Evolutionary conservation across 2,888 invertebrate genomes (phyloP), one percentile per base, ranked within the genome.

Genomic region (Blastobasis lacticolella): DNA sequence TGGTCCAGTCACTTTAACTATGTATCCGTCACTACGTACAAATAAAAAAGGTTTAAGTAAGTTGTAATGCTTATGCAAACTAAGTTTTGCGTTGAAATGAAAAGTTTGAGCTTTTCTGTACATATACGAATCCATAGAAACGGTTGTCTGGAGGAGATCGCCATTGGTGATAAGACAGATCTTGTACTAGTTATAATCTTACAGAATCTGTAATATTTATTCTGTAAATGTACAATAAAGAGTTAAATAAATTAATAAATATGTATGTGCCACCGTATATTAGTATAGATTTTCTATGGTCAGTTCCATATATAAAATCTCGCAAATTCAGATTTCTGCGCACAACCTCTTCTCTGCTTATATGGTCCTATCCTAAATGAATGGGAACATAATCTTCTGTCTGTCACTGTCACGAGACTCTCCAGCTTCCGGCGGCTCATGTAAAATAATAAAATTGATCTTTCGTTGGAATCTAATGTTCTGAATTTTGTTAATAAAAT

Each of bases 31-130:
- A 36, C 43, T 45, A 37, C 57, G 49, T 7, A 57, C 55, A 37
- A 59, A 42, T 37, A 57, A 37, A 54, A 58, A 60, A n/a, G 58
- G 58, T 49, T 60, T 60, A 40, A 58, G 37, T 10, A 58, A 48
- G 46, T 60, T 58, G 43, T 44, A 46, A 49, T 48, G 57, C 45
- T 60, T 58, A 49, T 60, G 58, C 10, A 55, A 43, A 40, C 55
- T 58, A 57, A 36, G 53, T 48, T 42, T 48, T 42, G 37, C 49
- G 37, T 47, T 54, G 52, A 47, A 54, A 54, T 41, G 49, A 45
- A 49, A 49, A 54, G 37, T 52, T 52, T n/a, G 45, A 44, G 36
- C 53, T 53, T 45, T 53, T 53, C 38, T 53, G 47, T 36, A 50
- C 44, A 37, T 53, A 53, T n/a, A 50, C 3, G 23, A 23, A 23